A percentile compares a stretch with the other conserved stretches of the same genome.
Evolutionary conservation across 2,113 vertebrate genomes (phyloP).

Genomic region (Pachyramphus minor): DNA sequence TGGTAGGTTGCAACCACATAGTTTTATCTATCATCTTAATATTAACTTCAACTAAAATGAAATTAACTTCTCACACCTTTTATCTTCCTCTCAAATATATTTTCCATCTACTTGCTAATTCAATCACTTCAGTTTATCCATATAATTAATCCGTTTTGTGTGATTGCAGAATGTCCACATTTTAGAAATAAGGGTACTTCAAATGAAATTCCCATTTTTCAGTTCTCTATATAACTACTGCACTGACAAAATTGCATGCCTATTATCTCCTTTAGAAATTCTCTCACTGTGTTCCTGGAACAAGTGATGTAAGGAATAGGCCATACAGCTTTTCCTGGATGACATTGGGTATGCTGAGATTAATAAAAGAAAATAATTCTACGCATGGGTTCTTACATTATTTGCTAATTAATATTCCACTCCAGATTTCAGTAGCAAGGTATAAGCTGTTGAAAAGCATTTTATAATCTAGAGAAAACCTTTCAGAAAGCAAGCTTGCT

Average conservation of each 20-base stretch:
- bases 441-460: neutral
- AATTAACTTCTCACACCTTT: neutral
- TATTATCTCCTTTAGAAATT: neutral
- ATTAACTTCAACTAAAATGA: neutral
- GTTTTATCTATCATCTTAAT: neutral
- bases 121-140: neutral
- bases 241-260: neutral
- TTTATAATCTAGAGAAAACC: neutral
- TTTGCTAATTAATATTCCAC: neutral
- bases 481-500: neutral
- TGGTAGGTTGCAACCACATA: neutral
- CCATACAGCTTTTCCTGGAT: neutral
- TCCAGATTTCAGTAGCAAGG: neutral
- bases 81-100: neutral
- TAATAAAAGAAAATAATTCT: neutral
- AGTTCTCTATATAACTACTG: neutral
- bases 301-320: fast-evolving
- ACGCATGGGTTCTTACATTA: neutral
- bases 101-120: neutral
- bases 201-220: neutral
- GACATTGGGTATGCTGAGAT: neutral
- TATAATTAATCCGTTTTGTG: neutral
- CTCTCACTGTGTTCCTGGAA: neutral
- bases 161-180: neutral
- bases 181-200: neutral